These are phyloP conservation scores for Choristoneura rosaceana DNA, from an alignment of 2,888 invertebrate species.

Conservation along the genomic window DNA sequence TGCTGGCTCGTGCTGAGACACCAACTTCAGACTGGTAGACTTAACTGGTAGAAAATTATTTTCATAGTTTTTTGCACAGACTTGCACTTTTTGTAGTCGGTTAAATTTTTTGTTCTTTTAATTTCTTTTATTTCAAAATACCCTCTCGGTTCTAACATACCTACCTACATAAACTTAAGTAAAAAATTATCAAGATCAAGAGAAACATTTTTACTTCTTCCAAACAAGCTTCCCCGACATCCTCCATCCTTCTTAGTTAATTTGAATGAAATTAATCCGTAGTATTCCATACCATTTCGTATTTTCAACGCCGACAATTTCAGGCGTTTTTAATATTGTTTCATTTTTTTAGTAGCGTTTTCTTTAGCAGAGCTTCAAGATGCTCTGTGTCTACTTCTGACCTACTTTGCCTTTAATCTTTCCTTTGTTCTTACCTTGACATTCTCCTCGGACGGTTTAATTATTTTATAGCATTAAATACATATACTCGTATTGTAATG, in stretches of 20 bases:
- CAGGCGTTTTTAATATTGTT: slow-evolving; percentile 22
- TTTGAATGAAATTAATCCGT: slow-evolving; percentile 8
- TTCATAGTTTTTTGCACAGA: too few species aligned
- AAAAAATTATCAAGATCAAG: not conserved
- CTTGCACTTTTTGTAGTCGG: too few species aligned
- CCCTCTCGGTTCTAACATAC: too few species aligned
- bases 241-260: slow-evolving; percentile 13
- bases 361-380: slow-evolving; percentile 21
- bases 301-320: slow-evolving; percentile 12
- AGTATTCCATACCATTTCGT: slow-evolving; percentile 15
- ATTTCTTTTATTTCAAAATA: too few species aligned
- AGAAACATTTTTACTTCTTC: not conserved
- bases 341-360: slow-evolving; percentile 24
- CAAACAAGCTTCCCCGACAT: not conserved
- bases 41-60: too few species aligned
- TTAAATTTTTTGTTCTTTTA: too few species aligned
- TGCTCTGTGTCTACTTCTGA: slow-evolving; percentile 29
- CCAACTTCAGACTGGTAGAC: too few species aligned
- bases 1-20: too few species aligned
- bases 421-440: slow-evolving; percentile 32
- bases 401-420: slow-evolving; percentile 38
- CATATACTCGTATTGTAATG: slow-evolving; percentile 1
- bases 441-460: slow-evolving; percentile 27
- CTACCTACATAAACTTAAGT: too few species aligned
- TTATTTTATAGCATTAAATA: slow-evolving; percentile 22